Evolutionary conservation across 2,888 invertebrate genomes (phyloP).

Genomic region (Oasisia sp.): DNA sequence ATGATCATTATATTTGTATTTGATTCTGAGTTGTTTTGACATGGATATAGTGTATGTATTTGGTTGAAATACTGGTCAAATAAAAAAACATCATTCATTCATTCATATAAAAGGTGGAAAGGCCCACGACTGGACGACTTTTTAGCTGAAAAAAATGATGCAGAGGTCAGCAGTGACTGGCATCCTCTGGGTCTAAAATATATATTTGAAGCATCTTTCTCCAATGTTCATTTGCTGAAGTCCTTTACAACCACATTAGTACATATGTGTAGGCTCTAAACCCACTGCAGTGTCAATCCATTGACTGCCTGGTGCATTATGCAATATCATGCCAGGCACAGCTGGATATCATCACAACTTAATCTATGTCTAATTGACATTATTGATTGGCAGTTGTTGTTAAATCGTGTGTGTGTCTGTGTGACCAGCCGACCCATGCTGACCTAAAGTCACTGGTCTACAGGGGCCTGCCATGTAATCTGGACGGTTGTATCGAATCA

Average conservation of each 20-base stretch:
- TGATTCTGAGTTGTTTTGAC: no score
- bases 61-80: no score
- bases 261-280: neutral
- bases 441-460: neutral
- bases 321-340: neutral
- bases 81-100: no score
- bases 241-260: neutral
- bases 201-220: neutral
- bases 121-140: no score
- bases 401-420: neutral
- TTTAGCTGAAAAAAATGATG: no score
- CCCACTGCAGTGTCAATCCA: neutral
- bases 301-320: neutral
- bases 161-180: neutral
- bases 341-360: neutral
- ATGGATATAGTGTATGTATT: no score
- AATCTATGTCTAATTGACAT: slow-evolving; percentile 12
- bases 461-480: neutral
- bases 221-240: neutral
- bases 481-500: neutral
- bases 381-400: neutral
- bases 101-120: no score
- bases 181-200: neutral
- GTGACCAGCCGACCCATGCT: neutral
- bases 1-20: no score